These are phyloP conservation scores for Cheilosia grossa DNA, from an alignment of 2,888 invertebrate species.

Conservation along the genomic window DNA sequence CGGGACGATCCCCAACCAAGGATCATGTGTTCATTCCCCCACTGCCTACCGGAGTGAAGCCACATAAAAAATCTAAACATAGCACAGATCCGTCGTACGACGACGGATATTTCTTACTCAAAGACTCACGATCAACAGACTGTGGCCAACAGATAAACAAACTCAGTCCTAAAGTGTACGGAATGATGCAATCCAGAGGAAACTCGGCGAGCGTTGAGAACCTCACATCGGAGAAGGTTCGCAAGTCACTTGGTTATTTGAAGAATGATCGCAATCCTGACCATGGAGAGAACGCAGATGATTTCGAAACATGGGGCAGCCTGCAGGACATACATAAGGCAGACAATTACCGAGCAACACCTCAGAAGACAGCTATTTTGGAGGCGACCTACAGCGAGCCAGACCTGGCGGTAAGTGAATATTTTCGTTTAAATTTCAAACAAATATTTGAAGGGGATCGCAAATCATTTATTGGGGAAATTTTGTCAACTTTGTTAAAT, in stretches of 20 bases:
- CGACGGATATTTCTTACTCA: constrained; percentile 69
- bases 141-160: constrained; percentile 80
- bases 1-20: constrained; percentile 65
- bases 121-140: constrained; percentile 75
- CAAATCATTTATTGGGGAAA: neutral
- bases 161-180: constrained; percentile 88
- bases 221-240: constrained; percentile 77
- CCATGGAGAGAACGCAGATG: constrained; percentile 76
- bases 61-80: constrained; percentile 62
- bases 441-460: neutral
- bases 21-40: constrained; percentile 77
- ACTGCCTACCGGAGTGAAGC: constrained; percentile 37
- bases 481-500: no score
- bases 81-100: constrained; percentile 21
- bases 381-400: constrained; percentile 87
- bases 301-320: constrained; percentile 85
- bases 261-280: constrained; percentile 39
- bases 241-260: constrained; percentile 79
- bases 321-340: constrained; percentile 85
- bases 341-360: constrained; percentile 35
- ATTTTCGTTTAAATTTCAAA: neutral
- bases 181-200: constrained; percentile 80
- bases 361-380: constrained; percentile 76
- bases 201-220: constrained; percentile 81
- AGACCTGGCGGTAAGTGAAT: constrained; percentile 85